Base-by-base conservation (phyloP, 2,113 vertebrate species). In the Antennarius striatus region DNA sequence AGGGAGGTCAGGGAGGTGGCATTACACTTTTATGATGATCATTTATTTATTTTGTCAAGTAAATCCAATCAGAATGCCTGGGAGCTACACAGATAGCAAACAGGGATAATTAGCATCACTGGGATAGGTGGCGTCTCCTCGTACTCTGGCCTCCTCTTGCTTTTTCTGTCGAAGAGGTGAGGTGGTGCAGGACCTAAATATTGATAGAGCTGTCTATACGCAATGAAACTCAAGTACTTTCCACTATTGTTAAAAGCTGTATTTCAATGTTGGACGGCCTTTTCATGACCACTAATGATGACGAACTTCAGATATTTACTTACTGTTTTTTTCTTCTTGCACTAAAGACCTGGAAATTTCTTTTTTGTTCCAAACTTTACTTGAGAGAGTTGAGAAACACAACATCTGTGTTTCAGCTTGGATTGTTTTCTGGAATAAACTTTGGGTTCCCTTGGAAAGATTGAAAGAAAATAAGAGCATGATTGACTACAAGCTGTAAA, bases 11-110 rank as follows among this genome's bases (percentile, higher is more conserved):
- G 69, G 51, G 63, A 79, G 84, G 72, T 86, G 83, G 69, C 80
- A 93, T 93, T 91, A 93, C 77, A 72, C 59, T 93, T 93, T 93
- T 75, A 93, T 92, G 90, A 82, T 57, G 61, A 91, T 93, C 71
- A 91, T 90, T 92, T 93, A 93, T 93, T 93, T 90, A 93, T 92
- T 87, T 90, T 90, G 89, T 90, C 86, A 91, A 89, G 90, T 80
- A 91, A 90, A 89, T 88, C 88, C 86, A 91, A 91, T 91, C 91
- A 91, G 82, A 92, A 91, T 86, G 85, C 84, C 87, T 88, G 73
- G 64, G 43, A 85, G 86, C 79, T 85, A 84, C 71, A 77, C 70
- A 81, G 85, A 86, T 87, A 86, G 84, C 83, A 82, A 86, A 88
- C 87, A 74, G 71, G 82, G 86, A 87, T 93, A 93, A 93, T 92